Conservation (phyloP, 1,140 invertebrate genomes). For the Drosophila mojavensis region DNA sequence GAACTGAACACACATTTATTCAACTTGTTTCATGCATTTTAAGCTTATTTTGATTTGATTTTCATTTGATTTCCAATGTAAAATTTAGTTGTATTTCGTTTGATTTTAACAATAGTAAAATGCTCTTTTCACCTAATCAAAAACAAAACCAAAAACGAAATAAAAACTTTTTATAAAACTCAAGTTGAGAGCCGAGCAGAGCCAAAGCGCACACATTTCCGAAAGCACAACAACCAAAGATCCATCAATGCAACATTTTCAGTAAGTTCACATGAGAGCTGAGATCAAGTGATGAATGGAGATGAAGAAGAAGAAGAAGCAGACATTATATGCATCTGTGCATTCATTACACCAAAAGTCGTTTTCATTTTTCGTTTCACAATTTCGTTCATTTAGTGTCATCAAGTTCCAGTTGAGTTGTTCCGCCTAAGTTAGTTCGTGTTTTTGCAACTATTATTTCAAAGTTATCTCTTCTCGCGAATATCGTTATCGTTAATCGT, state of each 20-base stretch:
- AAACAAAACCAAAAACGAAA: slow-evolving; percentile 26
- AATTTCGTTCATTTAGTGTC: slow-evolving; percentile 59
- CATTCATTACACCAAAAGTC: slow-evolving; percentile 44
- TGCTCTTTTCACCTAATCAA: slow-evolving; percentile 56
- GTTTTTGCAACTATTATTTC: slow-evolving; percentile 59
- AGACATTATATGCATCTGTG: slow-evolving; percentile 28
- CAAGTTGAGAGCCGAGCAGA: slow-evolving; percentile 63
- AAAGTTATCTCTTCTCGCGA: slow-evolving; percentile 22
- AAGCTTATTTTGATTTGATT: background rate
- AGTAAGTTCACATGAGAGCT: slow-evolving; percentile 56
- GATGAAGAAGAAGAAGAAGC: slow-evolving; percentile 16
- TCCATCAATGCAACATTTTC: slow-evolving; percentile 35
- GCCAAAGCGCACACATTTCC: slow-evolving; percentile 49
- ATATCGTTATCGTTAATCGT: slow-evolving; percentile 41
- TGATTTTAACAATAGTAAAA: slow-evolving; percentile 61
- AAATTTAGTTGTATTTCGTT: slow-evolving; percentile 28
- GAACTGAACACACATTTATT: slow-evolving; percentile 55
- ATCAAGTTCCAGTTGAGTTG: slow-evolving; percentile 75
- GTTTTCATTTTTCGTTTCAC: slow-evolving; percentile 39
- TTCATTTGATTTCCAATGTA: slow-evolving; percentile 29
- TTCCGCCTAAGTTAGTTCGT: slow-evolving; percentile 71
- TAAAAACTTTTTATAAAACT: slow-evolving; percentile 27
- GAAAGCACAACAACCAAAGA: slow-evolving; percentile 83
- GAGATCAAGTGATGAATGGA: slow-evolving; percentile 27
- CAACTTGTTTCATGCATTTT: background rate